Base-by-base conservation (phyloP, 2,888 invertebrate species). In the Peribatodes rhomboidaria region DNA sequence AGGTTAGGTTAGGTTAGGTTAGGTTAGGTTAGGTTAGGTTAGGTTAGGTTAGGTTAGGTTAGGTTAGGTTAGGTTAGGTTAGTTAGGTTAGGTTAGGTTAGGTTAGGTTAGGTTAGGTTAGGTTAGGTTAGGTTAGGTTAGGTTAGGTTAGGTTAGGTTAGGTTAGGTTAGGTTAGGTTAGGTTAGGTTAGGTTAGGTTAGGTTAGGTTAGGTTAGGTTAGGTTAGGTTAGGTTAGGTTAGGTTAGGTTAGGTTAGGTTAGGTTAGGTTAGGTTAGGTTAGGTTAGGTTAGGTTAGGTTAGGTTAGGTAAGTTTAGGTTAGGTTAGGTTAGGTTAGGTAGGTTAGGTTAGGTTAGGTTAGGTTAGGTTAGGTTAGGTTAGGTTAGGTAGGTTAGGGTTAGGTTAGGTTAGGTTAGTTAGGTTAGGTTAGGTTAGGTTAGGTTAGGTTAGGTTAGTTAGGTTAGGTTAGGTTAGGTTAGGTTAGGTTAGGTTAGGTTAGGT, bases 91-190 rank as follows among this genome's bases (percentile, higher is more conserved):
- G n/a, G n/a, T n/a, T n/a, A n/a, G n/a, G 37, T 37, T 37, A 37
- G 37, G 37, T 37, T 37, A 46, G 46, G 46, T 46, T 46, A 46
- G 46, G 46, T 46, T 46, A 46, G 46, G 46, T 22, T 46, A 46
- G 46, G 46, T 46, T 46, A 46, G 46, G 46, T 46, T 46, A 46
- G 46, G 46, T 46, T 46, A 46, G 46, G 46, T 46, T 46, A 46
- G 46, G 46, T 46, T 46, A 46, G 46, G 46, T 46, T 46, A 46
- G 46, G 46, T 46, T 46, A 46, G 46, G 46, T 46, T 46, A 44
- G 44, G 44, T 44, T 44, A 44, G 44, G 44, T 44, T 44, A 44
- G 44, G 44, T 44, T 44, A 44, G 44, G 44, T 44, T 44, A 44
- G 44, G 44, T 37, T 37, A 37, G 37, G 41, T 42, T 42, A 42